A percentile compares a stretch with the other conserved stretches of the same genome.
phyloP scores from a whole-genome alignment of 2,113 vertebrate genomes.

The Otus sunia region DNA sequence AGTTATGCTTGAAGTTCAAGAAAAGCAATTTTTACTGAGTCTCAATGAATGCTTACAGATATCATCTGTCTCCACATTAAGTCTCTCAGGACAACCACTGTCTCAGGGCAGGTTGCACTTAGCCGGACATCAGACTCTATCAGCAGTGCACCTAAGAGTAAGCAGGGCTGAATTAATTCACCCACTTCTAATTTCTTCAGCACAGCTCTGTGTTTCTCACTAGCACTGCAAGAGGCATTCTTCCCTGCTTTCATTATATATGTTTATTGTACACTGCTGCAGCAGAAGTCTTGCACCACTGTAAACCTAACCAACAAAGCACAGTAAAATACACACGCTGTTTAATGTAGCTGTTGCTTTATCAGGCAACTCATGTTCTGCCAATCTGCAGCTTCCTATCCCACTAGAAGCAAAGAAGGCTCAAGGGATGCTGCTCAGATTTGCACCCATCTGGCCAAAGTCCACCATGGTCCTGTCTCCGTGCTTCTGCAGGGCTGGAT shows the following conservation, averaged over 20 bases:
- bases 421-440: background rate
- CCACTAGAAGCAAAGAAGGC: background rate
- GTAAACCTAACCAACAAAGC: background rate
- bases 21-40: background rate
- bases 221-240: background rate
- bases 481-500: background rate
- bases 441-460: background rate
- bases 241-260: background rate
- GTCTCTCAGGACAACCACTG: background rate
- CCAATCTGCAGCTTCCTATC: background rate
- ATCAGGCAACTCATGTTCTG: background rate
- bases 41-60: background rate
- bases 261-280: accelerated
- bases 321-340: background rate
- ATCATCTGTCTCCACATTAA: background rate
- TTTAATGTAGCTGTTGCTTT: background rate
- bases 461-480: background rate
- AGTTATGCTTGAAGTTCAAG: background rate
- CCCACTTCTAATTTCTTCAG: background rate
- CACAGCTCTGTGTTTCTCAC: background rate
- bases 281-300: background rate
- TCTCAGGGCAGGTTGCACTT: background rate
- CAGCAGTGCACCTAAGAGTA: background rate
- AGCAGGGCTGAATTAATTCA: background rate
- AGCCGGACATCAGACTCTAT: background rate